Evolutionary conservation across 2,113 vertebrate species (phyloP).

Genomic region (Ardeotis arabs): DNA sequence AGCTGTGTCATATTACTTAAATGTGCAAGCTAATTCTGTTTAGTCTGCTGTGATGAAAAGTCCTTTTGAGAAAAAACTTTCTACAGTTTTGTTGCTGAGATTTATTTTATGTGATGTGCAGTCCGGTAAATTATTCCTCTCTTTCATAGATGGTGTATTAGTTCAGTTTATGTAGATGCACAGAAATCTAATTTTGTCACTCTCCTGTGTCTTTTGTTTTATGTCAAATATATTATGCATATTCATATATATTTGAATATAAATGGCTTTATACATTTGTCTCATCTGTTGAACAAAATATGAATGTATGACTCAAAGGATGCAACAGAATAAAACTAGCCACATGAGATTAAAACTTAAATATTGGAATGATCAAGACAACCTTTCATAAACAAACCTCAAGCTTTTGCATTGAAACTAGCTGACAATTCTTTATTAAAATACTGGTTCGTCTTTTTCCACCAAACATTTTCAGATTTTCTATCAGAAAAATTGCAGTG

Average conservation of each 20-base stretch:
- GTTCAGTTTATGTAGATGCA: not conserved
- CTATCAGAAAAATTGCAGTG: not conserved
- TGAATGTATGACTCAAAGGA: not conserved
- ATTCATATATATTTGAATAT: not conserved
- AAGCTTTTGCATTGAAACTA: not conserved
- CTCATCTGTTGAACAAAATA: not conserved
- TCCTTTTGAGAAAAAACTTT: conserved; percentile 10
- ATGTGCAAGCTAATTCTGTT: conserved; percentile 60
- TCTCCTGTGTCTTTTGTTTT: not conserved
- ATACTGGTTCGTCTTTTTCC: not conserved
- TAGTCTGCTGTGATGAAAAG: conserved; percentile 42
- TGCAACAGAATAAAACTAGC: not conserved
- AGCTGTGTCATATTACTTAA: conserved; percentile 69
- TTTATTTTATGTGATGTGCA: not conserved
- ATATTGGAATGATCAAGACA: not conserved
- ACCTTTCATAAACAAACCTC: not conserved
- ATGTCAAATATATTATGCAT: not conserved
- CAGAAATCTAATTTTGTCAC: not conserved
- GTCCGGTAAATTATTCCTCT: not conserved
- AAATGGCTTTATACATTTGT: not conserved
- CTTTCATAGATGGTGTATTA: not conserved
- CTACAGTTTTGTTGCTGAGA: not conserved
- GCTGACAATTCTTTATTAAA: not conserved
- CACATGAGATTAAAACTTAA: not conserved
- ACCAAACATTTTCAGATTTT: not conserved